These are phyloP conservation scores for Nymphalis c-album DNA, from an alignment of 2,888 invertebrate species.

Conservation along the genomic window DNA sequence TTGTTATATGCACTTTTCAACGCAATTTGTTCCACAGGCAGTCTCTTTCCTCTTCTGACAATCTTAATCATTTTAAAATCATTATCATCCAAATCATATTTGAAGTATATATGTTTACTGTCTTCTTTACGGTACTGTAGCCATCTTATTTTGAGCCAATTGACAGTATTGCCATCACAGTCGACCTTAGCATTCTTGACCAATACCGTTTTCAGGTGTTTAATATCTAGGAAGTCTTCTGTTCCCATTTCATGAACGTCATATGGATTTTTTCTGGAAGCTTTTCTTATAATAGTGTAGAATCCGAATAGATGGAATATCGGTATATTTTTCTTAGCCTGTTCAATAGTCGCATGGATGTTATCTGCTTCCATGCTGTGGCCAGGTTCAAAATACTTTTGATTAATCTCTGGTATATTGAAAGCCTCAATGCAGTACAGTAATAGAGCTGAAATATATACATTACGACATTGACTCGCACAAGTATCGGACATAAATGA, in stretches of 20 bases:
- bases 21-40: not conserved
- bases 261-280: not conserved
- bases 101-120: not conserved
- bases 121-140: not conserved
- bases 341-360: not conserved
- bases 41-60: not conserved
- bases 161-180: not conserved
- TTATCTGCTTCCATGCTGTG: not conserved
- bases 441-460: not conserved
- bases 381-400: not conserved
- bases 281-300: not conserved
- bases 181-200: not conserved
- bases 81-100: not conserved
- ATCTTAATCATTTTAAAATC: slow-evolving; percentile 3
- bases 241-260: not conserved
- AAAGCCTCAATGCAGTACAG: not conserved
- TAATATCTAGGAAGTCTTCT: slow-evolving; percentile 1
- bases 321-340: not conserved
- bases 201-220: not conserved
- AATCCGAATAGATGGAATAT: not conserved
- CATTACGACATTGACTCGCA: not conserved
- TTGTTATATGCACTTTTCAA: not conserved
- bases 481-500: not conserved
- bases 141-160: not conserved
- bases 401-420: not conserved